Evolutionary conservation across 2,888 invertebrate genomes (phyloP), one percentile per base, ranked within the genome.

Genomic region (Amiota communis): DNA sequence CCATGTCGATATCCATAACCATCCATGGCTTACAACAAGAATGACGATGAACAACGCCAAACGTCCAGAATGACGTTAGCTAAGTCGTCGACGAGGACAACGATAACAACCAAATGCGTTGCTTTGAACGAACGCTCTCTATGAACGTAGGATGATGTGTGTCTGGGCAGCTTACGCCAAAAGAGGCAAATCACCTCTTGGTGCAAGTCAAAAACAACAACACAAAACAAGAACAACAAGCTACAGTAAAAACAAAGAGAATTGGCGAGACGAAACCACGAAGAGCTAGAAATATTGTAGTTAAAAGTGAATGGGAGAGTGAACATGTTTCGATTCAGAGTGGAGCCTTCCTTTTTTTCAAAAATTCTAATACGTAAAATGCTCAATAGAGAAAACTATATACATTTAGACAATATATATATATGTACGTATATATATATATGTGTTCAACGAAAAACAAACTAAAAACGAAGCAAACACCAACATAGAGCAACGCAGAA

Each of bases 291-390:
- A 36, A 36, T 36, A 36, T 36, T 36, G 36, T 36, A 36, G 36
- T 36, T 36, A 36, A 6, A 36, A 36, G 36, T 36, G 36, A 36
- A 36, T 36, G 36, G 3, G 36, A 36, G 36, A 36, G 36, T 36
- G 36, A 36, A 36, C 36, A 23, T 23, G 1, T 1, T 23, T 23
- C 23, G 36, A 23, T 23, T 23, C 23, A 3, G 23, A 23, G 23
- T 1, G 23, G 23, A 79, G 79, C 83, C 3, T 36, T 36, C 6
- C 6, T 6, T 36, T 82, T 82, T 84, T 84, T 83, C 82, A 77
- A 84, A 82, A 85, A 83, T 83, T 85, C 86, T 86, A 84, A 85
- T 84, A 83, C 83, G 83, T 85, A 86, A 84, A 84, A 84, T 83
- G 85, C 83, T 85, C 83, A 84, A 84, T 84, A 81, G 82, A 82